Evolutionary conservation across 2,113 vertebrate species (phyloP), one percentile per base, ranked within the genome.

Genomic region (Sinocyclocheilus anophthalmus): DNA sequence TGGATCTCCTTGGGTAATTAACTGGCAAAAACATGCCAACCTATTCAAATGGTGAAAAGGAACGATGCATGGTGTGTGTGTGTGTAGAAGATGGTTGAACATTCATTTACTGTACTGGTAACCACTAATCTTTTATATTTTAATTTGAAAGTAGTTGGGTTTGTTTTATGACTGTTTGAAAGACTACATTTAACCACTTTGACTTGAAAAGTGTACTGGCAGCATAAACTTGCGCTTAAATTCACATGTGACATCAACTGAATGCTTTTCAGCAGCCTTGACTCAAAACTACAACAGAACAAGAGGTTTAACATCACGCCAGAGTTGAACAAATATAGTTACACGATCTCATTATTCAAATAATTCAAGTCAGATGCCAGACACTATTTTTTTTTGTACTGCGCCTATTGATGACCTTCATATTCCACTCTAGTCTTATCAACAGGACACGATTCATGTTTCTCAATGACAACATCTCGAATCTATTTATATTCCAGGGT

Each of bases 401-500:
- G 57, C 57, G 3, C 7, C 57, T 13, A 10, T 48, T 12, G 26
- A n/a, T 73, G 70, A 12, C 48, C 75, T 76, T 77, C 24, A 55
- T 77, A 30, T 82, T 82, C 24, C 42, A 53, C 63, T 30, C 16
- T 24, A 9, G 48, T 33, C 75, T 55, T 55, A 77, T 55, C 76
- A 50, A 77, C 37, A 65, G 78, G 55, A 79, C 77, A 42, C 48
- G 79, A 30, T 8, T 63, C 79, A 42, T 78, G 45, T 50, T 65
- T 26, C 45, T 26, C 50, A 59, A 92, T 91, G 90, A 90, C 87
- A 91, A 88, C 57, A 92, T 87, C 76, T 88, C 90, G 84, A 89
- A 84, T 80, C 48, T 3, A 4, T 80, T 45, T 86, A 77, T 81
- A 78, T 78, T 57, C 63, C 33, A 69, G 30, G 67, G 50, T 92